Evolutionary conservation across 2,113 vertebrate species (phyloP).

Genomic region (Cyprinodon brontotheroides): DNA sequence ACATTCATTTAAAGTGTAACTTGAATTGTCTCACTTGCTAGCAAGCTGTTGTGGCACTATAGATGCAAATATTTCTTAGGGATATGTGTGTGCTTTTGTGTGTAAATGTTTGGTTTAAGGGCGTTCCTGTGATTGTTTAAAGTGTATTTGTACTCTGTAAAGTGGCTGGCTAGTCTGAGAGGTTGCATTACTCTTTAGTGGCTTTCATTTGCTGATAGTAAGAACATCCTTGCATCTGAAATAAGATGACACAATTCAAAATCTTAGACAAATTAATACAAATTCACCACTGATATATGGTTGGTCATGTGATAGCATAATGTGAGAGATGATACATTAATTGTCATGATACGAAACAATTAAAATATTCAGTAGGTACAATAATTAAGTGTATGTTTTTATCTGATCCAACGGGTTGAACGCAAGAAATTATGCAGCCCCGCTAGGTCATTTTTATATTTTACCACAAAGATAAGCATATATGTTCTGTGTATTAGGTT

Average conservation of each 20-base stretch:
- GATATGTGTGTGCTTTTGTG: conserved; percentile 1
- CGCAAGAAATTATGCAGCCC: too few species aligned
- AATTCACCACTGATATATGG: conserved; percentile 23
- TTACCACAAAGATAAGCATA: too few species aligned
- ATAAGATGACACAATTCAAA: conserved; percentile 31
- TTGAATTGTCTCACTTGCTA: conserved; percentile 59
- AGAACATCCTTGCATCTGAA: conserved; percentile 40
- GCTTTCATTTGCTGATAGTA: conserved; percentile 73
- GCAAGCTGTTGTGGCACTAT: conserved; percentile 59
- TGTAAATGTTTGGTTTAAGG: neutral
- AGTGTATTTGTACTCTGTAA: conserved; percentile 75
- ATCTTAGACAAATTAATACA: conserved; percentile 25
- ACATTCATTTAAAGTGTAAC: conserved; percentile 75
- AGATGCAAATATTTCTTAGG: conserved; percentile 59
- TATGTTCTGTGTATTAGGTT: too few species aligned
- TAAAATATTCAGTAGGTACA: conserved; percentile 1
- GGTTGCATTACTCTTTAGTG: conserved; percentile 79
- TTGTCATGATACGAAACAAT: conserved; percentile 32
- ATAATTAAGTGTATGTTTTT: conserved; percentile 3
- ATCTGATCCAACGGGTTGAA: neutral
- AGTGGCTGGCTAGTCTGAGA: conserved; percentile 78
- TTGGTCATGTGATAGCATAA: conserved; percentile 14
- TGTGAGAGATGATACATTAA: conserved; percentile 29
- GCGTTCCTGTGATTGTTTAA: conserved; percentile 35
- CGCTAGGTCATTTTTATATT: too few species aligned